phyloP scores from a whole-genome alignment of 1,140 invertebrate species.

The Bathynomus jamesi region DNA sequence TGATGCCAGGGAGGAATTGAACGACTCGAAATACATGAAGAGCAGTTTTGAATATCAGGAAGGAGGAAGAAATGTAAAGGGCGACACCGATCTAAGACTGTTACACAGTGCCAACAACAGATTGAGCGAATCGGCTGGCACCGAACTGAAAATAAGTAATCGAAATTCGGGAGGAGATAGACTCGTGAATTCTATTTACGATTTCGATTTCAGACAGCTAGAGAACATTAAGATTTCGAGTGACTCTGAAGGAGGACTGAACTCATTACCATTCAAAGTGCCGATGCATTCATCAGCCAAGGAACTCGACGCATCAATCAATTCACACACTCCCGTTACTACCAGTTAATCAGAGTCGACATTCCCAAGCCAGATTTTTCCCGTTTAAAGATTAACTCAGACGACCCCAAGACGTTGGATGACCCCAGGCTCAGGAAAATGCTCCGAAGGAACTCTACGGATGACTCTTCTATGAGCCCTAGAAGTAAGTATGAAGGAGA shows the following conservation, averaged over 20 bases:
- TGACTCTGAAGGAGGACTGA: slow-evolving; percentile 43
- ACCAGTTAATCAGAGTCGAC: slow-evolving; percentile 57
- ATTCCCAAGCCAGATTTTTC: slow-evolving; percentile 65
- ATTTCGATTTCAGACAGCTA: slow-evolving; percentile 59
- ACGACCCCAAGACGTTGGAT: slow-evolving; percentile 54
- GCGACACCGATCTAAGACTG: slow-evolving; percentile 33
- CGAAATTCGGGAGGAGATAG: slow-evolving; percentile 13
- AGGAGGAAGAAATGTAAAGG: slow-evolving; percentile 16
- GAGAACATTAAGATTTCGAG: slow-evolving; percentile 8
- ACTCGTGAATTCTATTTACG: slow-evolving; percentile 45
- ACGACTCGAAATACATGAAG: no score
- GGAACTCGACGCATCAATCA: slow-evolving; percentile 72
- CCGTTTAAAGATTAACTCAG: slow-evolving; percentile 59
- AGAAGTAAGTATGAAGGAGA: slow-evolving; percentile 20
- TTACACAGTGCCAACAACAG: slow-evolving; percentile 14
- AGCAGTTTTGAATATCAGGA: slow-evolving; percentile 11
- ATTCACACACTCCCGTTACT: slow-evolving; percentile 63
- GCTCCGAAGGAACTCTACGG: slow-evolving; percentile 22
- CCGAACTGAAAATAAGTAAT: slow-evolving; percentile 8
- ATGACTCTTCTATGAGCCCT: slow-evolving; percentile 19
- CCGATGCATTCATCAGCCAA: slow-evolving; percentile 69
- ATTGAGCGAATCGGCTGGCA: no score
- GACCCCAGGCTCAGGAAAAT: slow-evolving; percentile 26
- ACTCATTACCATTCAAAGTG: slow-evolving; percentile 63
- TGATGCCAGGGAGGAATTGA: neutral